phyloP scores from a whole-genome alignment of 2,797 vertebrate species.

The Hafferia zeledoni region DNA sequence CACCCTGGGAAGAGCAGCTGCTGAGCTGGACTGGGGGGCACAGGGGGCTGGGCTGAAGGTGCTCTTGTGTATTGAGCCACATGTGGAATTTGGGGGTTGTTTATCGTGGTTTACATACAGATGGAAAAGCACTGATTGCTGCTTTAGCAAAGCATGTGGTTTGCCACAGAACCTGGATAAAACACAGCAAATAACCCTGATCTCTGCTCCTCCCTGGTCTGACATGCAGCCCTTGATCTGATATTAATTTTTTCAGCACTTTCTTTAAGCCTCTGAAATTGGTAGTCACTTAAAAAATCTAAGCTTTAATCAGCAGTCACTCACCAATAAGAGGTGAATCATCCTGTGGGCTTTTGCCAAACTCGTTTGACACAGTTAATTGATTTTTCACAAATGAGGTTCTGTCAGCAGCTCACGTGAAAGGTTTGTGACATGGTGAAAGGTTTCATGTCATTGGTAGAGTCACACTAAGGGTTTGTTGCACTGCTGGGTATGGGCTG shows the following conservation, averaged over 20 bases:
- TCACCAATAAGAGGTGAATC: neutral
- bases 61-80: neutral
- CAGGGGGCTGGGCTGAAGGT: neutral
- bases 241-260: neutral
- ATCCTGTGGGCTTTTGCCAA: neutral
- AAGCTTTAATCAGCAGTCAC: neutral
- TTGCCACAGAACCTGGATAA: neutral
- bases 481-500: neutral
- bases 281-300: neutral
- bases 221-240: neutral
- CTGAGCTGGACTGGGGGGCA: neutral
- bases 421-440: rapidly evolving
- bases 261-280: neutral
- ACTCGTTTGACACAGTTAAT: neutral
- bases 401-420: neutral
- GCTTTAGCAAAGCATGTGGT: neutral
- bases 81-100: neutral
- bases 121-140: neutral
- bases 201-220: neutral
- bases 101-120: neutral
- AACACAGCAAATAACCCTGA: neutral
- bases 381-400: neutral
- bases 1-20: neutral
- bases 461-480: neutral
- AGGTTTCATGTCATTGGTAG: neutral